Percentiles rank a stretch among this genome's conserved stretches.
Conservation (phyloP, 1,140 invertebrate species). For the Temnothorax longispinosus region DNA sequence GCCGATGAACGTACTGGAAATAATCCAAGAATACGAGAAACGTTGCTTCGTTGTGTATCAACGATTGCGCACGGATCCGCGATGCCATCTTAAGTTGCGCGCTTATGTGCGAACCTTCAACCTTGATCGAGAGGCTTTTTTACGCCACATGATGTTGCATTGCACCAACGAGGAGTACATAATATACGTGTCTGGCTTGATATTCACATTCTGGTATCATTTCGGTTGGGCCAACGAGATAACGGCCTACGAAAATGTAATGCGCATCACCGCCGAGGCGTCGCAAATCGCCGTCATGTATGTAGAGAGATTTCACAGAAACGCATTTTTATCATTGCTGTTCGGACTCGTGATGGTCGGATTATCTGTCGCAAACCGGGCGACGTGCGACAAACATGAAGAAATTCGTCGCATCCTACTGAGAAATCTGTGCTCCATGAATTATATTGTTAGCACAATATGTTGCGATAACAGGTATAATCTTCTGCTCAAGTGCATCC, state of each 20-base stretch:
- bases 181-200: not conserved
- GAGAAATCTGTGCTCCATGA: too few species aligned
- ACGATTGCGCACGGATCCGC: not conserved
- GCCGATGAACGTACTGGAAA: not conserved
- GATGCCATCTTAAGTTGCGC: not conserved
- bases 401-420: too few species aligned
- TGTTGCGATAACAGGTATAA: too few species aligned
- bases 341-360: not conserved
- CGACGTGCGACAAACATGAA: too few species aligned
- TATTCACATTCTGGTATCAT: not conserved
- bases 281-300: not conserved
- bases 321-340: not conserved
- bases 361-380: too few species aligned
- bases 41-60: not conserved
- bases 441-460: too few species aligned
- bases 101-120: not conserved
- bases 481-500: too few species aligned
- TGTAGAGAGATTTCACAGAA: too few species aligned
- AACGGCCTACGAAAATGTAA: not conserved
- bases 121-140: not conserved
- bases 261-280: not conserved
- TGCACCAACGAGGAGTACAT: not conserved
- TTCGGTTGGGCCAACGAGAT: not conserved
- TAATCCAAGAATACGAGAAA: not conserved
- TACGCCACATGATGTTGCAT: not conserved